These are phyloP conservation scores for Trachelus stipa DNA, from an alignment of 2,888 invertebrate species.

Conservation along the genomic window DNA sequence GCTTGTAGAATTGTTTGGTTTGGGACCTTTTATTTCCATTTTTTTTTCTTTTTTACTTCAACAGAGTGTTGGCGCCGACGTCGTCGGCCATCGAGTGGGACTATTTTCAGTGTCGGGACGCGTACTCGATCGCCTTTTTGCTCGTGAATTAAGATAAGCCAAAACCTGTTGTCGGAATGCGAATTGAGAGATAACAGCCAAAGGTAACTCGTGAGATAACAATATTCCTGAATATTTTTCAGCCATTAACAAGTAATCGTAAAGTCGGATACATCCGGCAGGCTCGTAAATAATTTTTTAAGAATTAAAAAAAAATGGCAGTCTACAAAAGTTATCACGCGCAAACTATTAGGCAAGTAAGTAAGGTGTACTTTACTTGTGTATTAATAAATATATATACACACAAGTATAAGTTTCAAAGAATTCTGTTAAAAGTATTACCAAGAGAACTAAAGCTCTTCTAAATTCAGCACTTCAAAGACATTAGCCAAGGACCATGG, in stretches of 20 bases:
- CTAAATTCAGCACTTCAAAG: background rate
- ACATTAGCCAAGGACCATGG: slow-evolving; percentile 13
- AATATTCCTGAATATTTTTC: background rate
- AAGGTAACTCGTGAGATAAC: background rate
- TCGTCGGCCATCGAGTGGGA: background rate
- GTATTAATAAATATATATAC: background rate
- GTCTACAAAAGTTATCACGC: background rate
- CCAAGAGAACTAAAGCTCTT: background rate
- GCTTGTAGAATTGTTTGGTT: slow-evolving; percentile 37
- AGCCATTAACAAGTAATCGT: background rate
- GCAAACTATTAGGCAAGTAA: background rate
- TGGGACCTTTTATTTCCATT: slow-evolving; percentile 5
- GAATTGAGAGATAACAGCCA: slow-evolving; percentile 42
- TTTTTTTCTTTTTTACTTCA: slow-evolving; percentile 16
- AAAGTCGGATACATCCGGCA: background rate
- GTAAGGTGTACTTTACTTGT: too few species aligned
- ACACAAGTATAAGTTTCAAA: background rate
- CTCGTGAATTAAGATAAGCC: slow-evolving; percentile 40
- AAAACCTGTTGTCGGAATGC: slow-evolving; percentile 45
- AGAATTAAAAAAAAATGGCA: background rate
- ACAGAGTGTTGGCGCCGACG: slow-evolving; percentile 26
- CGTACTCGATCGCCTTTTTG: slow-evolving; percentile 2
- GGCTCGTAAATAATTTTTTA: background rate
- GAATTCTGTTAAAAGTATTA: background rate
- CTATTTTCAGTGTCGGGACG: slow-evolving; percentile 11